phyloP scores from a whole-genome alignment of 2,888 invertebrate species.

The Micropterix aruncella region DNA sequence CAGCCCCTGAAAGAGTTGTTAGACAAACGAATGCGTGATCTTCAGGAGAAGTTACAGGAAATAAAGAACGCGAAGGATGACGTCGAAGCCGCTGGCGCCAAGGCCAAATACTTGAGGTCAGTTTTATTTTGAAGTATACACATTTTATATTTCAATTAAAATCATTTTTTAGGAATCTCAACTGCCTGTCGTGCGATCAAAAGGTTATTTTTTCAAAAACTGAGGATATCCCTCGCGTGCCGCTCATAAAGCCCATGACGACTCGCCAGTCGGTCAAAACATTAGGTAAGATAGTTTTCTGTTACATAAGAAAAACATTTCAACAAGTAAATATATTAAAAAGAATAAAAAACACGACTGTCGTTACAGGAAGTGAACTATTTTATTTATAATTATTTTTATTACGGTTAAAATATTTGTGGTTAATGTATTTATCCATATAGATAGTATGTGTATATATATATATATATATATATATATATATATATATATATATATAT shows the following conservation, averaged over 20 bases:
- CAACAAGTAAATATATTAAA: no score
- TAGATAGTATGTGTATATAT: no score
- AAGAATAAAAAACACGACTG: no score
- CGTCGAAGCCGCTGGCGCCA: constrained; percentile 60
- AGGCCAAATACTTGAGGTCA: constrained; percentile 46
- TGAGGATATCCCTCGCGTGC: constrained; percentile 28
- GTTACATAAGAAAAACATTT: no score
- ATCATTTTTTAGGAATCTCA: constrained; percentile 45
- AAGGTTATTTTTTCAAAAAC: constrained; percentile 56
- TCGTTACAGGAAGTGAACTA: no score
- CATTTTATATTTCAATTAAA: neutral
- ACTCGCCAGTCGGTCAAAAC: constrained; percentile 49
- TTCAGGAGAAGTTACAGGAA: constrained; percentile 47
- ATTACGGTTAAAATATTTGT: no score
- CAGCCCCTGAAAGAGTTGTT: constrained; percentile 50
- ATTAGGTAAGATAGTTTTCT: no score
- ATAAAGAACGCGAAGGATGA: constrained; percentile 43
- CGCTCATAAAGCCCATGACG: constrained; percentile 37
- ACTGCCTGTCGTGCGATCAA: constrained; percentile 66
- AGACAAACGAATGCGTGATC: constrained; percentile 38
- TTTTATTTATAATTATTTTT: no score
- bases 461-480: no score
- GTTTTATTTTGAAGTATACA: neutral
- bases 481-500: no score
- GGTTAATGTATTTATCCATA: no score